Conservation (phyloP, 2,797 vertebrate species). For the Sebastes taczanowskii region DNA sequence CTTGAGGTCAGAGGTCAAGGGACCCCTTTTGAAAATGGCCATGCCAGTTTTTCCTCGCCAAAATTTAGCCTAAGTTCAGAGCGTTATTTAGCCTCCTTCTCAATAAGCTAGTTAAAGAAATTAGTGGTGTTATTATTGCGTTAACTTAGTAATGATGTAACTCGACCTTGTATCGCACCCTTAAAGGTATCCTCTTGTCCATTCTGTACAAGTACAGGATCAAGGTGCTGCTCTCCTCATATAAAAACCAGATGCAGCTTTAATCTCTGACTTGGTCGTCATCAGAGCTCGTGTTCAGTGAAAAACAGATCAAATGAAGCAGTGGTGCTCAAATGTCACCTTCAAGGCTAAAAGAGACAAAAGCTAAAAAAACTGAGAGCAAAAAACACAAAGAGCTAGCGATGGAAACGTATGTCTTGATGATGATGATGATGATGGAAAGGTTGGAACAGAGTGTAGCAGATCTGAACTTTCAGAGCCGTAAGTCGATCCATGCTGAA, state of each 20-base stretch:
- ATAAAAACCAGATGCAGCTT: background rate
- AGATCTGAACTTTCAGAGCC: conserved; percentile 24
- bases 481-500: conserved; percentile 41
- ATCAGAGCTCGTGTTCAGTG: background rate
- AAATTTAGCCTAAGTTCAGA: too few species aligned
- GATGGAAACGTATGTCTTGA: conserved; percentile 29
- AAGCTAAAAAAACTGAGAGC: background rate
- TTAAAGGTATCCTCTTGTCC: too few species aligned
- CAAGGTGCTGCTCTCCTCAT: background rate
- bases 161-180: too few species aligned
- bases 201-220: background rate
- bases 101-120: too few species aligned
- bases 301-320: conserved; percentile 7
- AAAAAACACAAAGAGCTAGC: background rate
- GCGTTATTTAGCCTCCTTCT: fast-evolving
- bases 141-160: too few species aligned
- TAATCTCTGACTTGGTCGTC: background rate
- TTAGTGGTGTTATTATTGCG: too few species aligned
- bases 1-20: too few species aligned
- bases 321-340: conserved; percentile 5
- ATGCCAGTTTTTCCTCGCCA: too few species aligned
- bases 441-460: conserved; percentile 31
- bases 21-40: too few species aligned
- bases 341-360: conserved; percentile 8
- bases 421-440: conserved; percentile 22